Evolutionary conservation across 2,888 invertebrate genomes (phyloP).

Genomic region (Apamea sordens): DNA sequence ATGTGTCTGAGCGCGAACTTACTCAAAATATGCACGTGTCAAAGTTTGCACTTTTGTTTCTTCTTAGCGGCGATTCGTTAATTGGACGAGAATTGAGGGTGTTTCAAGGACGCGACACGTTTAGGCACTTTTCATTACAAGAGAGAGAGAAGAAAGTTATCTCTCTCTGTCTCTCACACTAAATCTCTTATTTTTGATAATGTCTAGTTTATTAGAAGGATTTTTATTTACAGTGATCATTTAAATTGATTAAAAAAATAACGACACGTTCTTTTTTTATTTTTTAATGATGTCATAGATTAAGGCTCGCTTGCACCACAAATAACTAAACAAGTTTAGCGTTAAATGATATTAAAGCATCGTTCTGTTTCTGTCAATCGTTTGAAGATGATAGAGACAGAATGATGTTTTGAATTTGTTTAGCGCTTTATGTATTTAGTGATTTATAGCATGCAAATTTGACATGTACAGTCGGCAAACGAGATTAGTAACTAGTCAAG

Average conservation of each 20-base stretch:
- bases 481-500: background rate
- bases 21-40: constrained; percentile 46
- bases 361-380: background rate
- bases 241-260: background rate
- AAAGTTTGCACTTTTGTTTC: constrained; percentile 16
- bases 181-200: background rate
- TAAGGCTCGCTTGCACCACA: background rate
- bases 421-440: background rate
- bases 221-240: background rate
- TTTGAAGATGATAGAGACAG: background rate
- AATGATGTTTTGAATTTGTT: background rate
- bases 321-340: background rate
- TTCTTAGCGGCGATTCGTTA: background rate
- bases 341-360: background rate
- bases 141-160: background rate
- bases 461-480: background rate
- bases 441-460: background rate
- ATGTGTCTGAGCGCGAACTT: constrained; percentile 17
- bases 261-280: background rate
- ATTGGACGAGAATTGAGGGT: background rate
- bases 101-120: background rate
- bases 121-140: background rate
- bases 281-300: background rate
- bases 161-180: background rate
- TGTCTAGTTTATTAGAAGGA: background rate